Conservation (phyloP, 1,140 invertebrate genomes). For the Geopemphigus sp. region DNA sequence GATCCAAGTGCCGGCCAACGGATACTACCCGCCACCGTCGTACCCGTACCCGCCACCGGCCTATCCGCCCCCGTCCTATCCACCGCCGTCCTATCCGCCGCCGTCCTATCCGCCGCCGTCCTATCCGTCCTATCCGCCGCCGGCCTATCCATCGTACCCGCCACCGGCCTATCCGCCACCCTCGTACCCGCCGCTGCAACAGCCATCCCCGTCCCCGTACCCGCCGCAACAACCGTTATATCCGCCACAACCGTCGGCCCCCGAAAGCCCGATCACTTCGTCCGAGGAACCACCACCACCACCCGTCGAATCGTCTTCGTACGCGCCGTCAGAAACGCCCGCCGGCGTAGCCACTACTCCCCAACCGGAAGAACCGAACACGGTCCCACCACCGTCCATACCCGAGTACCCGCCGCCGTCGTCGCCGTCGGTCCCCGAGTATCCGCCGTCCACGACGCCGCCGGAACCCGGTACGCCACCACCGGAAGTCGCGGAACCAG, state of each 20-base stretch:
- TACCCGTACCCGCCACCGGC: slow-evolving; percentile 45
- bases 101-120: slow-evolving; percentile 49
- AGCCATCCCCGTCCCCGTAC: slow-evolving; percentile 52
- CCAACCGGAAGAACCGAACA: slow-evolving; percentile 28
- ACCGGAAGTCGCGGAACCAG: slow-evolving; percentile 12
- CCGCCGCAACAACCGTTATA: slow-evolving; percentile 53
- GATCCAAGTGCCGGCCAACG: slow-evolving; percentile 54
- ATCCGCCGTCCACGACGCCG: slow-evolving; percentile 41
- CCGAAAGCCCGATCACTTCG: too few relatives aligned
- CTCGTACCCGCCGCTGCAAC: slow-evolving; percentile 28
- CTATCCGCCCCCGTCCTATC: slow-evolving; percentile 46
- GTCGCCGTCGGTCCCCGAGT: slow-evolving; percentile 44
- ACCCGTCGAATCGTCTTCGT: neutral
- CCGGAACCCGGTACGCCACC: slow-evolving; percentile 1
- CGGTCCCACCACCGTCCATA: slow-evolving; percentile 10
- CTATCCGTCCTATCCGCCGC: slow-evolving; percentile 23
- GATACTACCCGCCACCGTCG: slow-evolving; percentile 47
- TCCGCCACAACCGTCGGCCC: too few relatives aligned
- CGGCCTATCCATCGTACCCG: slow-evolving; percentile 43
- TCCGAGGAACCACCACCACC: slow-evolving; percentile 50
- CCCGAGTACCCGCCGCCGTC: slow-evolving; percentile 18
- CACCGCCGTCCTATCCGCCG: slow-evolving; percentile 28
- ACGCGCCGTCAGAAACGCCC: slow-evolving; percentile 55
- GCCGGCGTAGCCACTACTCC: slow-evolving; percentile 51
- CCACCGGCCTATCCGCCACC: slow-evolving; percentile 36